Conservation (phyloP, 2,797 vertebrate species). For the Pangasius krempfi region DNA sequence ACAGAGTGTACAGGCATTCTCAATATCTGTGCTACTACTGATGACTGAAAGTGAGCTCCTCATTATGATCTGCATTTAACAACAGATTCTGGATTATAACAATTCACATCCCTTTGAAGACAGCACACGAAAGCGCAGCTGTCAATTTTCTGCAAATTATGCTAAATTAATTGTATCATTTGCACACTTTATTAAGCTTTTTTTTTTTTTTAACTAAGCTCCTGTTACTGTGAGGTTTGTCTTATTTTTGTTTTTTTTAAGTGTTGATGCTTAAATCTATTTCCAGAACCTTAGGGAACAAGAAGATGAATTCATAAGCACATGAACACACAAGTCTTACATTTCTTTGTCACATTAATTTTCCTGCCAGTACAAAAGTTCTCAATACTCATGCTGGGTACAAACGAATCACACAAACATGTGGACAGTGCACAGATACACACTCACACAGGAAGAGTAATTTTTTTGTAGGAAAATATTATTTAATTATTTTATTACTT, state of each 20-base stretch:
- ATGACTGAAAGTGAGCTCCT: background rate
- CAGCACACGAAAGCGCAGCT: background rate
- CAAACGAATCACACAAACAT: background rate
- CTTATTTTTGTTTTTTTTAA: background rate
- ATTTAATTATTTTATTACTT: background rate
- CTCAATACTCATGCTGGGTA: background rate
- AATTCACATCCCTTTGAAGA: background rate
- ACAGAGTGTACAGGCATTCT: background rate
- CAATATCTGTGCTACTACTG: background rate
- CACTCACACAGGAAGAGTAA: background rate
- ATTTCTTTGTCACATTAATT: background rate
- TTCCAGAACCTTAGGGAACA: background rate
- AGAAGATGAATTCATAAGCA: background rate
- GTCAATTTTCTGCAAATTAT: background rate
- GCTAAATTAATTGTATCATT: background rate
- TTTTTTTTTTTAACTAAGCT: too few species aligned
- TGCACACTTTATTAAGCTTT: background rate
- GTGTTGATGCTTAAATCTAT: background rate
- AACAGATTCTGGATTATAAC: background rate
- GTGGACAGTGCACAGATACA: background rate
- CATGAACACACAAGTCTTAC: background rate
- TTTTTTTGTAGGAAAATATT: background rate
- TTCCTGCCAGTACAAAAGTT: background rate
- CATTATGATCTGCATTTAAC: background rate
- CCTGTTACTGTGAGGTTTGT: background rate